Base-by-base conservation (phyloP, 2,888 invertebrate genomes). In the Chirona hameri region DNA sequence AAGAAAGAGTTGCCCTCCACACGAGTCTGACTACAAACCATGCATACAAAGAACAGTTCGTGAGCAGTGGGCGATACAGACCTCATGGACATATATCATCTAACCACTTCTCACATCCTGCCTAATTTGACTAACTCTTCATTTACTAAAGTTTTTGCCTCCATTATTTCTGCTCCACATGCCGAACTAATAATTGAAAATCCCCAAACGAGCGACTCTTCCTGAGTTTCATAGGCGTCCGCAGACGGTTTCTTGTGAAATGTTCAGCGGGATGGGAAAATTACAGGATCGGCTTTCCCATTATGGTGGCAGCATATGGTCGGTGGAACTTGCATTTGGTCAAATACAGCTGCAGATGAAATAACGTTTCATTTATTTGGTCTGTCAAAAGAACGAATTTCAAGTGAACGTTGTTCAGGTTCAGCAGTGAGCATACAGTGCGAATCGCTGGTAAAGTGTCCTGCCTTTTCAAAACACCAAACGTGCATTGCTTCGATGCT, bases 111-210 rank as follows among this genome's bases (percentile, higher is more conserved):
- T 72, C 31, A 72, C 72, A 31, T 72, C 72, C 72, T 72, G 72
- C 31, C 72, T 72, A 29, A 72, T 72, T 72, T 72, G 72, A 72
- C 72, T 72, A 72, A 31, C 72, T 72, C 72, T 72, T 72, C 72
- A 31, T 72, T 72, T 72, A 31, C 72, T 14, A 15, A 31, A 18
- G 72, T 72, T 72, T 72, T 72, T 72, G 72, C 27, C 18, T 15
- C 31, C 31, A 72, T 72, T 72, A 29, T 72, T 72, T 72, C 72
- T 31, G 72, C 72, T 72, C 31, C 72, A 72, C 72, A 31, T 72
- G 72, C 31, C 18, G 72, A 31, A 72, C 72, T 72, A 72, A 72
- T 72, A 29, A 72, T 29, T 72, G 72, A 31, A 72, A 72, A 72
- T 72, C 31, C 72, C 31, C 72, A 72, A 72, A 72, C 31, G 72